phyloP scores from a whole-genome alignment of 2,113 vertebrate species.

The Pseudorectes ferrugineus region DNA sequence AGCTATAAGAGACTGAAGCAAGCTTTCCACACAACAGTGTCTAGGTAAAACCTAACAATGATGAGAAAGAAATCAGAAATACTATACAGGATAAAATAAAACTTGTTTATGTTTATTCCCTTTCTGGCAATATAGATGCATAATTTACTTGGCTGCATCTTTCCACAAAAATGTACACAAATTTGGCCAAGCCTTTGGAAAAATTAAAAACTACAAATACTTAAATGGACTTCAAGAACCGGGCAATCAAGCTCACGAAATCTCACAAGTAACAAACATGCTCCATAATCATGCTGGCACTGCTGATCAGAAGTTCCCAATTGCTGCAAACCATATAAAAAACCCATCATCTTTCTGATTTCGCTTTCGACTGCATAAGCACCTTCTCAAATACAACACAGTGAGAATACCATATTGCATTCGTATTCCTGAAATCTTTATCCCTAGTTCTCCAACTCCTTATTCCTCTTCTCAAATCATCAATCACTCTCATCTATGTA shows the following conservation, averaged over 20 bases:
- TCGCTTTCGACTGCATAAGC: neutral
- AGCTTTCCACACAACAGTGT: neutral
- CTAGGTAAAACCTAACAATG: neutral
- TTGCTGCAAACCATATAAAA: neutral
- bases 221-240: neutral
- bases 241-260: neutral
- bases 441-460: neutral
- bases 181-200: neutral
- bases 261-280: neutral
- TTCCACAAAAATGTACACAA: neutral
- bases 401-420: neutral
- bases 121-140: neutral
- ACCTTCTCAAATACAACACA: neutral
- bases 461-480: neutral
- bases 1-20: neutral
- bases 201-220: neutral
- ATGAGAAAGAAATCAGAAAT: neutral
- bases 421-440: neutral
- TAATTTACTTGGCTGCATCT: neutral
- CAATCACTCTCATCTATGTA: neutral
- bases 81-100: neutral
- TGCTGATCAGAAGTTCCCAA: neutral
- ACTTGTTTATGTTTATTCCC: neutral
- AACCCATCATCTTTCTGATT: neutral
- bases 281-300: neutral